Conservation (phyloP, 2,888 invertebrate species). For the Drosophila gaucha region DNA sequence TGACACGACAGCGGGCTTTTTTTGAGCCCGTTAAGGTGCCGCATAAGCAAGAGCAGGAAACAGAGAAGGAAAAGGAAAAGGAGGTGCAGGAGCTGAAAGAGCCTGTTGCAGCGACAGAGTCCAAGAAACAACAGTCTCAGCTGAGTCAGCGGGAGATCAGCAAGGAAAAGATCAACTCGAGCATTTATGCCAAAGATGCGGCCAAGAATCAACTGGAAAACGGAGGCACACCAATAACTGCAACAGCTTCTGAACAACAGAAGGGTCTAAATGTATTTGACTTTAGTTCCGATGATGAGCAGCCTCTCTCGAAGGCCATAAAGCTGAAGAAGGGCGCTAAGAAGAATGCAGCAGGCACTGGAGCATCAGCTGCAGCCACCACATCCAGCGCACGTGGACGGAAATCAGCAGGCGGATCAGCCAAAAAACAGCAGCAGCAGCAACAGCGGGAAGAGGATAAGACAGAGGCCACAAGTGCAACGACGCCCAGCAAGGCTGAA, state of each 20-base stretch:
- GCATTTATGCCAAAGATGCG: slow-evolving; percentile 66
- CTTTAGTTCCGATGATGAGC: slow-evolving; percentile 86
- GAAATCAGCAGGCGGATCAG: slow-evolving; percentile 41
- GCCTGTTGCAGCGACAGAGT: slow-evolving; percentile 30
- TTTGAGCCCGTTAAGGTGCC: slow-evolving; percentile 84
- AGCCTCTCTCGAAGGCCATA: slow-evolving; percentile 85
- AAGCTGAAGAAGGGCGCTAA: slow-evolving; percentile 81
- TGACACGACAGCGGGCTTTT: slow-evolving; percentile 84
- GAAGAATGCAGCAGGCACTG: slow-evolving; percentile 31
- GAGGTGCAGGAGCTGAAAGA: slow-evolving; percentile 17
- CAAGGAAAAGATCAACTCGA: slow-evolving; percentile 71
- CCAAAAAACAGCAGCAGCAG: slow-evolving; percentile 53
- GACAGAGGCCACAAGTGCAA: background rate
- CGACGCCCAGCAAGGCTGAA: slow-evolving; percentile 20
- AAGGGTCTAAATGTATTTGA: slow-evolving; percentile 81
- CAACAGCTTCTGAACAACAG: slow-evolving; percentile 49
- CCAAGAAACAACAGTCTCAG: slow-evolving; percentile 28
- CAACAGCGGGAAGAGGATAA: slow-evolving; percentile 10
- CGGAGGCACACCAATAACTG: slow-evolving; percentile 40
- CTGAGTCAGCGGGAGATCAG: slow-evolving; percentile 14
- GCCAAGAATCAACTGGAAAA: slow-evolving; percentile 67
- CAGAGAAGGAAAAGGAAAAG: slow-evolving; percentile 21
- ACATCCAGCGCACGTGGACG: slow-evolving; percentile 49
- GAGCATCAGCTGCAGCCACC: slow-evolving; percentile 15
- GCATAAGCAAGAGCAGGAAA: slow-evolving; percentile 49